A percentile compares a stretch with the other conserved stretches of the same genome.
phyloP scores from a whole-genome alignment of 2,113 vertebrate species.

The Corythornis cristatus region DNA sequence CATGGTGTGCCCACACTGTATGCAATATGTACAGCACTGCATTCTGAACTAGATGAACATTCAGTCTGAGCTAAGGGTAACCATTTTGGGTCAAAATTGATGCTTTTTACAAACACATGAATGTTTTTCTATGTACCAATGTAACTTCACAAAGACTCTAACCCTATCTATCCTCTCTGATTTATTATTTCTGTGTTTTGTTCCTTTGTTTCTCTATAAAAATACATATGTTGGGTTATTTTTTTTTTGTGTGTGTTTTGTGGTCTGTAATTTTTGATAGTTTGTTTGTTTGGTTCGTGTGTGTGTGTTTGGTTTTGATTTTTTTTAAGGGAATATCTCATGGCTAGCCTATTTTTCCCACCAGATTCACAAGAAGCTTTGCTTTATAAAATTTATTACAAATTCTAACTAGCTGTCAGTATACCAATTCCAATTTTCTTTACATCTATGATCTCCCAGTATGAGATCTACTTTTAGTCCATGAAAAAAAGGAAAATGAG shows the following conservation, averaged over 20 bases:
- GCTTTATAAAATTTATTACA: background rate
- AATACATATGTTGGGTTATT: too few species aligned
- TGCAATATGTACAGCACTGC: background rate
- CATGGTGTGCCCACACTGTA: background rate
- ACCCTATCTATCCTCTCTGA: background rate
- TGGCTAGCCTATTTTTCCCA: background rate
- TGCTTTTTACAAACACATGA: background rate
- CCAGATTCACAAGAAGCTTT: background rate
- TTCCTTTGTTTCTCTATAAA: background rate
- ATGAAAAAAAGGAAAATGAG: background rate
- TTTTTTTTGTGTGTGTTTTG: too few species aligned
- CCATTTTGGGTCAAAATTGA: background rate
- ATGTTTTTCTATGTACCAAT: background rate
- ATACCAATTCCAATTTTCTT: background rate
- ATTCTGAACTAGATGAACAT: background rate
- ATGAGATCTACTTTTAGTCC: background rate
- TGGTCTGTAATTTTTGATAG: too few species aligned
- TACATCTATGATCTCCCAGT: background rate
- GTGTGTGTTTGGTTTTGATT: background rate
- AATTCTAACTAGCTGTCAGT: background rate
- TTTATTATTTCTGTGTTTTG: background rate
- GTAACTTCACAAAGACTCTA: background rate
- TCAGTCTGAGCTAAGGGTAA: background rate
- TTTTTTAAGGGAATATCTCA: background rate
- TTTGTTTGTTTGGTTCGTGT: too few species aligned